phyloP scores from a whole-genome alignment of 2,113 vertebrate species.

The Epinephelus moara region DNA sequence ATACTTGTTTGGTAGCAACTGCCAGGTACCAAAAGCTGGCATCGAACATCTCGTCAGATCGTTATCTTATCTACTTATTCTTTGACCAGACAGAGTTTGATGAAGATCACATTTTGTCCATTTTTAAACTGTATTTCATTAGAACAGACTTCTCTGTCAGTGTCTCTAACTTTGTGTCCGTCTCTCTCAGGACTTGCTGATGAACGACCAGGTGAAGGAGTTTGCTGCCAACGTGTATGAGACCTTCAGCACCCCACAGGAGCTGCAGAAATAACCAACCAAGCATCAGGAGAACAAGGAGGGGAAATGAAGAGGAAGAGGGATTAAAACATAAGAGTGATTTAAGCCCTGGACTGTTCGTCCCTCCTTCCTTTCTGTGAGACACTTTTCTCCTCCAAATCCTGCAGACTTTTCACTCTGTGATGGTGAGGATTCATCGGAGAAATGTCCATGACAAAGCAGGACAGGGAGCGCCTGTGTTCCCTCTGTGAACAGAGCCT shows the following conservation, averaged over 20 bases:
- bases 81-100: too few species aligned
- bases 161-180: neutral
- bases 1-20: too few species aligned
- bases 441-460: neutral
- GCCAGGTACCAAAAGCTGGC: too few species aligned
- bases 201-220: slow-evolving; percentile 96
- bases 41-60: too few species aligned
- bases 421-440: neutral
- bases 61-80: too few species aligned
- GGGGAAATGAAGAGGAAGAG: neutral
- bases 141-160: too few species aligned
- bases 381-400: neutral
- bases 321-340: neutral
- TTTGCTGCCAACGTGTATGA: slow-evolving; percentile 98
- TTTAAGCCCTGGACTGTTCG: neutral
- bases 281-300: neutral
- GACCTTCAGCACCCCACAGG: slow-evolving; percentile 94
- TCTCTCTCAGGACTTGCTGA: slow-evolving; percentile 90
- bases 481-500: neutral
- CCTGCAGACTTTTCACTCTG: neutral
- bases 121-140: too few species aligned
- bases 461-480: neutral
- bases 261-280: slow-evolving; percentile 89
- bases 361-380: neutral
- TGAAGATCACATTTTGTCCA: too few species aligned